phyloP scores from a whole-genome alignment of 2,888 invertebrate genomes.

The Tachina grossa region DNA sequence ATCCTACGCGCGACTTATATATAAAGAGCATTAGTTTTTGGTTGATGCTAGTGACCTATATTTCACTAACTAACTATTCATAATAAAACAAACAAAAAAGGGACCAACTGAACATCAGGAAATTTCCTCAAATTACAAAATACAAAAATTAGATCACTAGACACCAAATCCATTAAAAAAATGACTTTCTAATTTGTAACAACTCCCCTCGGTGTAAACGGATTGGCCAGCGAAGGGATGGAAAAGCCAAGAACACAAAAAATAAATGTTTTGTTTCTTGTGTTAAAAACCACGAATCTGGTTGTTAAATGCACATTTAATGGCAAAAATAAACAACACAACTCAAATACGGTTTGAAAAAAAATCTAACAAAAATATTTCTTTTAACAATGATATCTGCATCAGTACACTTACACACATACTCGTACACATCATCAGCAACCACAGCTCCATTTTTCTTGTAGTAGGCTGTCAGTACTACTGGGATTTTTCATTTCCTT shows the following conservation, averaged over 20 bases:
- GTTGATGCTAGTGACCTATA: background rate
- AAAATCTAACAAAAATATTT: slow-evolving; percentile 16
- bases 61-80: slow-evolving; percentile 28
- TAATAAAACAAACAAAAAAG: background rate
- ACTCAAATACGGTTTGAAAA: background rate
- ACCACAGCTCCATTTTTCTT: slow-evolving; percentile 20
- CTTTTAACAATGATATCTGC: slow-evolving; percentile 12
- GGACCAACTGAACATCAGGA: background rate
- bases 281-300: slow-evolving; percentile 65
- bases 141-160: slow-evolving; percentile 40
- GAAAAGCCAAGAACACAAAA: slow-evolving; percentile 4
- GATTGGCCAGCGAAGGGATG: slow-evolving; percentile 2
- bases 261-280: slow-evolving; percentile 35
- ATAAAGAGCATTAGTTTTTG: background rate
- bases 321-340: slow-evolving; percentile 9
- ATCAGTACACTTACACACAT: slow-evolving; percentile 7
- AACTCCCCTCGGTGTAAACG: slow-evolving; percentile 8
- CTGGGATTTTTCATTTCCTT: slow-evolving; percentile 53
- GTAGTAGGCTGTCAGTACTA: slow-evolving; percentile 26
- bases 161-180: slow-evolving; percentile 47
- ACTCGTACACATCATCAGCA: background rate
- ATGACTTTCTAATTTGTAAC: slow-evolving; percentile 17
- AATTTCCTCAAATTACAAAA: slow-evolving; percentile 12
- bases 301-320: slow-evolving; percentile 48
- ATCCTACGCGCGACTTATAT: background rate